Conservation (phyloP, 2,113 vertebrate genomes). For the Passer domesticus region DNA sequence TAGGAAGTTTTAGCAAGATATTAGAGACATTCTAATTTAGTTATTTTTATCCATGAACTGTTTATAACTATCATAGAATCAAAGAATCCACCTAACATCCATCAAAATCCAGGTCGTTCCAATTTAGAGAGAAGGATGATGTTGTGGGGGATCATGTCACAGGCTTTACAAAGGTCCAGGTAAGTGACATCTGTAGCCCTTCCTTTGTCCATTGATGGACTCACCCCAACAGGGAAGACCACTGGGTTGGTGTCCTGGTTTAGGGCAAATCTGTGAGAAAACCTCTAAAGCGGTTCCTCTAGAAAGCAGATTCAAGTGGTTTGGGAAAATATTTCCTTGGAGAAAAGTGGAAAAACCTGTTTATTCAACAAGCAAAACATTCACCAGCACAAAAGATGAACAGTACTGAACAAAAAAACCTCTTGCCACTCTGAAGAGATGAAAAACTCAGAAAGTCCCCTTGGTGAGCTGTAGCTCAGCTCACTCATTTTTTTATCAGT, state of each 20-base stretch:
- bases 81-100: not conserved
- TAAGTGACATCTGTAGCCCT: not conserved
- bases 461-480: not conserved
- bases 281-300: not conserved
- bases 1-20: not conserved
- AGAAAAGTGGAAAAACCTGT: not conserved
- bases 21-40: not conserved
- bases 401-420: not conserved
- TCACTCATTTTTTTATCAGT: not conserved
- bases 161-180: not conserved
- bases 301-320: not conserved
- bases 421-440: not conserved
- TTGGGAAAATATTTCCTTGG: not conserved
- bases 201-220: not conserved
- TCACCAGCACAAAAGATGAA: not conserved
- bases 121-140: not conserved
- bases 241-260: not conserved
- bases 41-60: not conserved
- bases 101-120: not conserved
- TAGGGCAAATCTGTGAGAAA: not conserved
- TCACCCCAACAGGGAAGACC: not conserved
- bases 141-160: rapidly evolving
- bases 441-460: not conserved
- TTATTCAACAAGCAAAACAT: not conserved
- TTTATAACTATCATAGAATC: not conserved